Conservation (phyloP, 2,113 vertebrate species). For the Calyptomena viridis region DNA sequence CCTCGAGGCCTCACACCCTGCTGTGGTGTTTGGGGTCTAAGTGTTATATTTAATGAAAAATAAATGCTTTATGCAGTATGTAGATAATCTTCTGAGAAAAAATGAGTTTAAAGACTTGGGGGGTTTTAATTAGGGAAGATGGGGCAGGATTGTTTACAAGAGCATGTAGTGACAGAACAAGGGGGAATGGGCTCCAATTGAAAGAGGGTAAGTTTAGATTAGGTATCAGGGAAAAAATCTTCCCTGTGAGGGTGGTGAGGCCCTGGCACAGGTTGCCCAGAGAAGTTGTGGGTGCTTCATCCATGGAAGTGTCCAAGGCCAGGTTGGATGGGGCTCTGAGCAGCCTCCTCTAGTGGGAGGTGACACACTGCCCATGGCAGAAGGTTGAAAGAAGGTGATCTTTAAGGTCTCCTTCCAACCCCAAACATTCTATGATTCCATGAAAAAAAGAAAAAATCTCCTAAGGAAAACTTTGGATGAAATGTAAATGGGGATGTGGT, state of each 20-base stretch:
- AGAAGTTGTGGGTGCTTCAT: not conserved
- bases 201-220: not conserved
- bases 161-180: not conserved
- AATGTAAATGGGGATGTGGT: not conserved
- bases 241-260: not conserved
- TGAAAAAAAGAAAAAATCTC: not conserved
- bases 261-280: not conserved
- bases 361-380: not conserved
- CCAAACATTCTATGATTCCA: not conserved
- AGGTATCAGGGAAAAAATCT: not conserved
- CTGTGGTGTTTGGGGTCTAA: not conserved
- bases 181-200: not conserved
- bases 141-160: not conserved
- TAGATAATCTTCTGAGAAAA: not conserved
- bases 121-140: not conserved
- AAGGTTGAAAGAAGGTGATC: no score
- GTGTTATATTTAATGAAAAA: not conserved
- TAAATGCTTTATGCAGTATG: not conserved
- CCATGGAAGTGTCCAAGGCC: not conserved
- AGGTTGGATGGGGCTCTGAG: not conserved
- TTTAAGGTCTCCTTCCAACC: not conserved
- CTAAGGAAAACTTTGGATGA: not conserved
- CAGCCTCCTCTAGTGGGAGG: rapidly evolving
- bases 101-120: not conserved
- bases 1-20: rapidly evolving